These are phyloP conservation scores for Belgica antarctica DNA, from an alignment of 2,888 invertebrate genomes.

Conservation along the genomic window DNA sequence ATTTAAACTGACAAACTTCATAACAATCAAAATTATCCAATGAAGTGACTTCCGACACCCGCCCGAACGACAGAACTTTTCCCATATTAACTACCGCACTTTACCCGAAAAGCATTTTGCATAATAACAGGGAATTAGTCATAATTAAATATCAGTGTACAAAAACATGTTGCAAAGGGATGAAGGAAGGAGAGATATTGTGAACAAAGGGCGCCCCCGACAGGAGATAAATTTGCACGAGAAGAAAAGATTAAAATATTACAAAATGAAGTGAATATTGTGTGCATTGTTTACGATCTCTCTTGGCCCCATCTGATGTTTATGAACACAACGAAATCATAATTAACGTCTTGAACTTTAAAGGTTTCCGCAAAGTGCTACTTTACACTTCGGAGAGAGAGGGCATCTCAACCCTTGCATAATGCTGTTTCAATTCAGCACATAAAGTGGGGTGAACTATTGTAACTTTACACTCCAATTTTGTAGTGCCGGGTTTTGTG, in stretches of 20 bases:
- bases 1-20: too few relatives aligned
- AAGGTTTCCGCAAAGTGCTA: background rate
- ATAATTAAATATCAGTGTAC: constrained; percentile 50
- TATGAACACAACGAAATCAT: constrained; percentile 39
- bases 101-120: constrained; percentile 16
- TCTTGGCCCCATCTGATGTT: constrained; percentile 21
- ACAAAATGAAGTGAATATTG: constrained; percentile 46
- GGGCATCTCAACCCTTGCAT: background rate
- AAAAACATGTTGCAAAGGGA: constrained; percentile 53
- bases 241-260: constrained; percentile 55
- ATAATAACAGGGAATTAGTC: constrained; percentile 28
- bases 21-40: too few relatives aligned
- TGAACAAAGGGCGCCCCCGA: constrained; percentile 60
- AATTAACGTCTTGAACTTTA: constrained; percentile 39
- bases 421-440: too few relatives aligned
- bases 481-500: constrained; percentile 4
- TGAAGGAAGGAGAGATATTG: constrained; percentile 59
- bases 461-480: constrained; percentile 2
- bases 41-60: background rate
- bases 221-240: constrained; percentile 54
- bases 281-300: constrained; percentile 17
- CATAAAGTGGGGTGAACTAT: background rate
- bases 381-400: too few relatives aligned
- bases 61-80: background rate
- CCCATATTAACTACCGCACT: constrained; percentile 10